Base-by-base conservation (phyloP, 2,113 vertebrate species). In the Dicerorhinus sumatrensis region DNA sequence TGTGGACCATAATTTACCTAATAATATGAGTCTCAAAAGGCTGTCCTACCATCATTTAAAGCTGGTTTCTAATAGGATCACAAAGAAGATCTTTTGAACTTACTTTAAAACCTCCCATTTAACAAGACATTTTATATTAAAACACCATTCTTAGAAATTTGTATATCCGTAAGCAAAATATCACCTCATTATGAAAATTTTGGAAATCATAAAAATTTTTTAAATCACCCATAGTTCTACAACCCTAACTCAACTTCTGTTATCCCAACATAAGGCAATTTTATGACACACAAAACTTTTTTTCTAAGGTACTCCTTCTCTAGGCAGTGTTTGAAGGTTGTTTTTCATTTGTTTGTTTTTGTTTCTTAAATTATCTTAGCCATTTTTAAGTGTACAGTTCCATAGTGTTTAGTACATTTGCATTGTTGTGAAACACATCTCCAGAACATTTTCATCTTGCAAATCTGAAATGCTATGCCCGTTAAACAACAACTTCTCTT, bases 121-220 rank as follows among this genome's bases (percentile, higher is more conserved):
- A 89, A 81, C 72, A 79, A 89, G 46, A 13, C 73, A 80, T 65
- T 95, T 86, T 89, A 46, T 58, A 76, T 79, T 81, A 92, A 69
- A 96, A 77, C 2, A 39, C 1, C 10, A 62, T 91, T 75, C 46
- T 85, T 85, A 96, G 33, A 85, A 85, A 89, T 91, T 8, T 76
- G 1, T 97, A 46, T 94, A 48, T 70, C 8, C 25, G 4, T 85
- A 93, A n/a, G 25, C 29, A 93, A 92, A 96, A 77, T 92, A 94
- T 42, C 14, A 87, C n/a, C 77, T 73, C 25, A 58, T 94, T 75
- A 75, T 62, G 21, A 81, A 84, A 81, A 87, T 72, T 96, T 88
- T 18, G 27, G 8, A 94, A 85, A 88, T 89, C 54, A 25, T 89
- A 85, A 63, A 81, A 67, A 6, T 46, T 76, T 91, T 84, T 31